Evolutionary conservation across 2,888 invertebrate species (phyloP), one percentile per base, ranked within the genome.

Genomic region (Dromius quadrimaculatus): DNA sequence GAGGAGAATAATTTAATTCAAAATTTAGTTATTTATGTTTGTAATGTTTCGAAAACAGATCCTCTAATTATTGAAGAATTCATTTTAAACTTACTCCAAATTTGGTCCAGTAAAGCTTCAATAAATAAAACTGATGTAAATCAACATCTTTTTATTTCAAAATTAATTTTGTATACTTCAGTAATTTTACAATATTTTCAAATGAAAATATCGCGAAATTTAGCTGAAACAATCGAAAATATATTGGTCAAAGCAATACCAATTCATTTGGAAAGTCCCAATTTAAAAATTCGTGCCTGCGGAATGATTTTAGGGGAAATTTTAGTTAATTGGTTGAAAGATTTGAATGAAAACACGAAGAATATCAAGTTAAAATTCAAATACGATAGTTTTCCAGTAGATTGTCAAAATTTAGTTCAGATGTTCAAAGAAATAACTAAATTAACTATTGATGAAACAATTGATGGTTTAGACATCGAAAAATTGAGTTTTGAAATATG

Each of bases 291-390:
- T 9, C 82, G 92, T 71, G 85, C 85, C 28, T 83, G 91, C 3
- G 94, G 94, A 0, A 93, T 93, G 92, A 87, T 89, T 20, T 87
- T 89, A 0, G 87, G 89, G 0, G 92, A 93, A 77, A 82, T 90
- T 1, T 77, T 90, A 2, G 80, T 89, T 2, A 87, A 87, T 75
- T 84, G 79, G 71, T 81, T 82, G 74, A 84, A 81, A 74, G 80
- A 71, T 72, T 76, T 77, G 15, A 75, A 76, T 2, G 82, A 77
- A 1, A 81, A 77, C 6, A 81, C 83, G 1, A 82, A 86, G 1
- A 84, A 85, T 0, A 81, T 82, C 3, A 85, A 85, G 61, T 80
- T 94, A 0, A 85, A 85, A 63, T 94, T 94, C 76, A 89, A 92
- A 38, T 92, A 90, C 76, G 80, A 85, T 0, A 83, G 83, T 11